Evolutionary conservation across 2,888 invertebrate genomes (phyloP), one percentile per base, ranked within the genome.

Genomic region (Philereme transversata): DNA sequence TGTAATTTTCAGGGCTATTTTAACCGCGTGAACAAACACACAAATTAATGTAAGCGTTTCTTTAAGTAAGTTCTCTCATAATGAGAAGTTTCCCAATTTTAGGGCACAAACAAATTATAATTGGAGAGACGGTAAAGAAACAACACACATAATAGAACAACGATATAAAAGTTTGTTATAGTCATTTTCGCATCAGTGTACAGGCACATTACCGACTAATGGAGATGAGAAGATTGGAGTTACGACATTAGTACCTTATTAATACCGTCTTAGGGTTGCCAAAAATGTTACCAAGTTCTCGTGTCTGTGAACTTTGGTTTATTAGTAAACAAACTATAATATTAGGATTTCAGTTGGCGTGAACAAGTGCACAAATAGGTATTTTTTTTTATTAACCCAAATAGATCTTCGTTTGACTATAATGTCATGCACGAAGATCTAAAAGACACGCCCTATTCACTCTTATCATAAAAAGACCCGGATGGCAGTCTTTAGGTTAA

Each of bases 71-170:
- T 62, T 51, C 36, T 10, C 50, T 56, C 53, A 56, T 67, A 60
- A 60, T 52, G 58, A 57, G 59, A 65, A 68, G 60, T 64, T 65
- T 47, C 48, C 41, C 58, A 58, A 64, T 64, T 64, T 53, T 50
- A 60, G 58, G 62, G 61, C 50, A 54, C 62, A 65, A 64, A 62
- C 66, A 64, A 68, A 68, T 69, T 64, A 66, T 65, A 59, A 62
- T 64, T 62, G 60, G 6, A 57, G 48, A 40, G 36, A 55, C 33
- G 61, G 57, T 50, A 38, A 64, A 64, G 64, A 63, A 70, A 70
- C 66, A 68, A 70, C 65, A 67, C 62, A 61, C 68, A 67, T 70
- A 66, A 68, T 65, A 62, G 54, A 70, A 68, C 57, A 65, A 64
- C 66, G 57, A 64, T 67, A 67, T 63, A 68, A 67, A 70, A 70